phyloP scores from a whole-genome alignment of 2,888 invertebrate genomes.

The Acrobasis repandana region DNA sequence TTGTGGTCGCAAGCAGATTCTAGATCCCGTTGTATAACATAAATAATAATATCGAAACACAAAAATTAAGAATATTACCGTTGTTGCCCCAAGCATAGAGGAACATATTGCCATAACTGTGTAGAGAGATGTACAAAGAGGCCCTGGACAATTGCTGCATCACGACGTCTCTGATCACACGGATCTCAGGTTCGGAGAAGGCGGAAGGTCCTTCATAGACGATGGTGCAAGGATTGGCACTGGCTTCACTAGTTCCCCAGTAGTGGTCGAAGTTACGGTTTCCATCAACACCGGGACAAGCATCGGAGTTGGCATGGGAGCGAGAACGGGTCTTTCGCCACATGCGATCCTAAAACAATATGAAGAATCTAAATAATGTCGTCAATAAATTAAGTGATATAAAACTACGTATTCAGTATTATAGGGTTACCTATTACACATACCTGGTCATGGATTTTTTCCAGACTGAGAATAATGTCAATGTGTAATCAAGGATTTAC shows the following conservation, averaged over 20 bases:
- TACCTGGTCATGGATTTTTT: no score
- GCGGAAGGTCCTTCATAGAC: constrained; percentile 85
- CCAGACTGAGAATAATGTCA: no score
- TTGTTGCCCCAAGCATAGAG: constrained; percentile 88
- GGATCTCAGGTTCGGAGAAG: constrained; percentile 87
- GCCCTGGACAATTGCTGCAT: constrained; percentile 73
- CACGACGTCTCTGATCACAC: constrained; percentile 82
- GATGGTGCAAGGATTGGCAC: constrained; percentile 82
- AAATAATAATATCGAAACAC: neutral
- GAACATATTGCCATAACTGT: constrained; percentile 88
- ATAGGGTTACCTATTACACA: no score
- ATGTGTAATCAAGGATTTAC: no score
- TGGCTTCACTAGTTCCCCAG: constrained; percentile 84
- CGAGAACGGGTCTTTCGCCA: constrained; percentile 88
- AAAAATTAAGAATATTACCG: constrained; percentile 43
- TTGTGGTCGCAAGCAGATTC: no score
- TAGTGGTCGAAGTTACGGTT: constrained; percentile 90
- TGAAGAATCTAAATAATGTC: neutral
- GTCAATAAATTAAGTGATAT: no score
- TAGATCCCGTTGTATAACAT: no score
- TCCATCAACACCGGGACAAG: constrained; percentile 88
- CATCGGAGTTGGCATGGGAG: constrained; percentile 55
- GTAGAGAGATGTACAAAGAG: constrained; percentile 87
- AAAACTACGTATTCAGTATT: no score
- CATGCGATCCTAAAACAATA: constrained; percentile 78